phyloP scores from a whole-genome alignment of 2,113 vertebrate species.

The Cryptotis parvus region DNA sequence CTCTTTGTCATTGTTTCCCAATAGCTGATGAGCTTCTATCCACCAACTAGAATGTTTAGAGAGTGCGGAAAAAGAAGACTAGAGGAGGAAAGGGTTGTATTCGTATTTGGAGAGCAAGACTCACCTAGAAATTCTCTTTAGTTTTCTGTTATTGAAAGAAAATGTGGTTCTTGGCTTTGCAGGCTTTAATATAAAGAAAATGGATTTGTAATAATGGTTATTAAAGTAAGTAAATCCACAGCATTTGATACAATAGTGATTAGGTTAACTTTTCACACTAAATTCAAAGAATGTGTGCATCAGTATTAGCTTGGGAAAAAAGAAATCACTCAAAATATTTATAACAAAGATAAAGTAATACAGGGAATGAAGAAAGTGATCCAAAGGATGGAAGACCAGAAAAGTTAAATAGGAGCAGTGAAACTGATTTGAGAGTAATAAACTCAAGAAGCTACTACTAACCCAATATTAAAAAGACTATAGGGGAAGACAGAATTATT shows the following conservation, averaged over 20 bases:
- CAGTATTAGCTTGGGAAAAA: conserved; percentile 44
- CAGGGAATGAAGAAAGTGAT: too few species aligned
- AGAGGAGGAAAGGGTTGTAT: neutral
- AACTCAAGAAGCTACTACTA: neutral
- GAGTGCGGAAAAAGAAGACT: conserved; percentile 5
- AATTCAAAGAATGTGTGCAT: conserved; percentile 42
- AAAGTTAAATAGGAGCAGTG: neutral
- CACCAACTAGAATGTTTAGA: neutral
- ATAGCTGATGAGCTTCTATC: conserved; percentile 23
- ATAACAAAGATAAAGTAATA: neutral
- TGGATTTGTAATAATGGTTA: neutral
- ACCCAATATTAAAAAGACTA: conserved; percentile 2
- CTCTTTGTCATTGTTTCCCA: conserved; percentile 7
- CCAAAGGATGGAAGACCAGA: too few species aligned
- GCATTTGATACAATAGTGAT: neutral
- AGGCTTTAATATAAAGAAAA: conserved; percentile 8
- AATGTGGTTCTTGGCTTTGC: conserved; percentile 41
- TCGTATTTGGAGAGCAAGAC: conserved; percentile 23
- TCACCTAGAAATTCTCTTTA: conserved; percentile 26
- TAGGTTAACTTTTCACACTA: conserved; percentile 35
- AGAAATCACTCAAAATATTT: conserved; percentile 56
- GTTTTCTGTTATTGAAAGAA: conserved; percentile 1
- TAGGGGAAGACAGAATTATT: neutral
- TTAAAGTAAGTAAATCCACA: conserved; percentile 41
- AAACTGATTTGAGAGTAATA: neutral